Evolutionary conservation across 1,140 invertebrate species (phyloP), one percentile per base, ranked within the genome.

Genomic region (Cydia fagiglandana): DNA sequence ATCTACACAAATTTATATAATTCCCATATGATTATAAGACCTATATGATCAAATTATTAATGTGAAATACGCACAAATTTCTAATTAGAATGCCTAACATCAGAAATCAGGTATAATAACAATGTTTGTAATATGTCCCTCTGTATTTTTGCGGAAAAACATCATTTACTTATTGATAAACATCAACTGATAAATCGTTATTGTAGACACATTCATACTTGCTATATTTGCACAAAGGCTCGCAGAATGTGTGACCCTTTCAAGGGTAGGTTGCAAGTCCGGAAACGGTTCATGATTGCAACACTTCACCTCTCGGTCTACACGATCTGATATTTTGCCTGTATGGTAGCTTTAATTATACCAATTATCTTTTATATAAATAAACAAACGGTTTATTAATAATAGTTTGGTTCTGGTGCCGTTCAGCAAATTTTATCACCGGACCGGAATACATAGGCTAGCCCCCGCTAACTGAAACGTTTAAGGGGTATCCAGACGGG

Each of bases 241-340:
- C 24, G 30, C 12, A 66, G 64, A 34, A 66, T 66, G 64, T 34
- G 30, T 66, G 64, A 66, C 64, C 64, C 64, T 66, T 66, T 66
- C 64, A 66, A 66, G 64, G 64, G 64, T 66, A 66, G 64, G 64
- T 34, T 61, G 56, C 56, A 6, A 61, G 4, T 20, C 56, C 56
- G 56, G 56, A 61, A 61, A 20, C 56, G 5, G 17, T 17, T 53
- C 17, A 61, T 20, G 56, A 10, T 61, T 61, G 56, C 56, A 61
- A 61, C 56, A 61, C 17, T 61, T 61, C 56, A 61, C 56, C 56
- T 61, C 56, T 61, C 56, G 17, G 56, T 61, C 56, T 61, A 20
- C 50, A 53, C n/a, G 56, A 61, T 61, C 56, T 61, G 56, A 61
- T 61, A 61, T 61, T 61, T 24, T 20, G 56, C 17, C 56, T 61